Conservation (phyloP, 2,888 invertebrate species). For the Dasypogon diadema region DNA sequence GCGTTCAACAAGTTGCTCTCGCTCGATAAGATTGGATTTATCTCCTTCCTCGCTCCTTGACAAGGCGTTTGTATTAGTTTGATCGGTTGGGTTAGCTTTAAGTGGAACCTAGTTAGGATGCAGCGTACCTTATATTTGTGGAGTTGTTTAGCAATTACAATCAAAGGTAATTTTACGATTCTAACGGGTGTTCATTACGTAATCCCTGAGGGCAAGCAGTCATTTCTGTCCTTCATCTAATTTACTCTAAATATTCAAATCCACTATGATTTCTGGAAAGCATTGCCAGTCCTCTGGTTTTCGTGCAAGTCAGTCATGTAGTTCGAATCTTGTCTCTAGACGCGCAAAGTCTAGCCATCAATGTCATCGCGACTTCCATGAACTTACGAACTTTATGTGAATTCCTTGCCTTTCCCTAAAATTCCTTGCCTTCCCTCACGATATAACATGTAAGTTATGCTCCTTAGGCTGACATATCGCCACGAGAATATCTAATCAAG, state of each 20-base stretch:
- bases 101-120: too few species aligned
- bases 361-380: not conserved
- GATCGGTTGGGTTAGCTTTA: not conserved
- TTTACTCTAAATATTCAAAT: not conserved
- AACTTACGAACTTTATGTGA: not conserved
- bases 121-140: too few species aligned
- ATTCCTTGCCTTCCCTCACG: not conserved
- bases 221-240: not conserved
- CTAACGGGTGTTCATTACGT: too few species aligned
- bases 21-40: conserved; percentile 23
- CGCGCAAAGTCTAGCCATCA: not conserved
- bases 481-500: conserved; percentile 9
- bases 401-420: conserved; percentile 1
- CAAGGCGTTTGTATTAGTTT: not conserved
- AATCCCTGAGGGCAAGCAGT: not conserved
- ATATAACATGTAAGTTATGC: conserved; percentile 1
- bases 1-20: conserved; percentile 37
- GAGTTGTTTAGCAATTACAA: too few species aligned
- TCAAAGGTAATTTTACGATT: too few species aligned
- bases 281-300: not conserved
- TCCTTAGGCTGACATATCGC: conserved; percentile 1
- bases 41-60: not conserved
- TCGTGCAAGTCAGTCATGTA: conserved; percentile 2
- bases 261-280: not conserved
- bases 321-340: not conserved